These are phyloP conservation scores for Folsomia manolachei DNA, from an alignment of 2,888 invertebrate genomes.

Conservation along the genomic window DNA sequence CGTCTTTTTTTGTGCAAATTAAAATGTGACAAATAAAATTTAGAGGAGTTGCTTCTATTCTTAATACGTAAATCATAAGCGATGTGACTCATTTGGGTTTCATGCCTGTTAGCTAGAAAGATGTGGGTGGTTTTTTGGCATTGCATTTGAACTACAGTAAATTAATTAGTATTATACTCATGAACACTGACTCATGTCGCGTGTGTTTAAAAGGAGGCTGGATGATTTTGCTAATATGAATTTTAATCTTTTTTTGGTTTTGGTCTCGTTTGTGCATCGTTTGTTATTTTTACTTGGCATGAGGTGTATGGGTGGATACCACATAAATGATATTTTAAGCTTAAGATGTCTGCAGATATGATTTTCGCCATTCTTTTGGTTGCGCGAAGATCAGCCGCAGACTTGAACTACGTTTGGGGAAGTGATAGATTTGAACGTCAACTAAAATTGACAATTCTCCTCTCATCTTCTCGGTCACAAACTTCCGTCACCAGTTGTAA, in stretches of 20 bases:
- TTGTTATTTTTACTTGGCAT: neutral
- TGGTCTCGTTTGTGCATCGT: neutral
- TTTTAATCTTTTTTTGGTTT: neutral
- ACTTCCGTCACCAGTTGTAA: conserved; percentile 8
- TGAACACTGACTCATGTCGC: neutral
- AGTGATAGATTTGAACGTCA: neutral
- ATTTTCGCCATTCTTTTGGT: neutral
- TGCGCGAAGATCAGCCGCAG: neutral
- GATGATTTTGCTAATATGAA: neutral
- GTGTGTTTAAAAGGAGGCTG: neutral
- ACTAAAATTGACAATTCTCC: neutral
- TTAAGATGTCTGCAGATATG: conserved; percentile 25
- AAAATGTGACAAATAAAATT: neutral
- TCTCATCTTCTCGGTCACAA: neutral
- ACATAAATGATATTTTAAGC: neutral
- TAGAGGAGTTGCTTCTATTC: neutral
- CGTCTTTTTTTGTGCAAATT: neutral
- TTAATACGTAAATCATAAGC: neutral
- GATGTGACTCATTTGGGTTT: neutral
- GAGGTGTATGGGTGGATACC: neutral
- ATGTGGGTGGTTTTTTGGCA: conserved; percentile 14
- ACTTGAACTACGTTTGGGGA: too few species aligned
- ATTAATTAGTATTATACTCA: neutral
- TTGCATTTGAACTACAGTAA: neutral
- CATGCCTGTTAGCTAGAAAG: conserved; percentile 15